Percentiles rank a stretch among this genome's conserved stretches.
Evolutionary conservation across 2,888 invertebrate species (phyloP).

Genomic region (Bimastos eiseni): DNA sequence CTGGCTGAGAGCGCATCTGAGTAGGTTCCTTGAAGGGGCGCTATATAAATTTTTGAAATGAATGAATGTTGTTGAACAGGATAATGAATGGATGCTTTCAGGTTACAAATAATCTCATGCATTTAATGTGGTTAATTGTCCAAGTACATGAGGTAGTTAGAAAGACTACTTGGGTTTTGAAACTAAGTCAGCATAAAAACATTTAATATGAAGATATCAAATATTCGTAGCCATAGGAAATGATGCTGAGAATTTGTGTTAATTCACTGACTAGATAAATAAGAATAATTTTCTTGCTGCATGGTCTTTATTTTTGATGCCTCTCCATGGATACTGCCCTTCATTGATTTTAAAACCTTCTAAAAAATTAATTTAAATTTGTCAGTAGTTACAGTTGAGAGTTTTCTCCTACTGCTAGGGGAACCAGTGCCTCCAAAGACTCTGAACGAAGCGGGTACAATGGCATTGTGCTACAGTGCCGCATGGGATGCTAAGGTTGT

Average conservation of each 20-base stretch:
- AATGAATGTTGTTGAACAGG: not conserved
- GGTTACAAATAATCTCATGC: not conserved
- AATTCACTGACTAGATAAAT: not conserved
- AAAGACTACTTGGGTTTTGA: not conserved
- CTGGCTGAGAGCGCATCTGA: no score
- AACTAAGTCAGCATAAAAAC: not conserved
- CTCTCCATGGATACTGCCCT: conserved; percentile 90
- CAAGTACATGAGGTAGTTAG: not conserved
- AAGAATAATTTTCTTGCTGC: not conserved
- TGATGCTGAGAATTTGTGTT: not conserved
- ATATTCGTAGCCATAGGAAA: not conserved
- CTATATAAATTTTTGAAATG: no score
- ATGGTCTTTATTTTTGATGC: not conserved
- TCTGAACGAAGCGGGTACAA: conserved; percentile 90
- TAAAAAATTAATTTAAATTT: conserved; percentile 87
- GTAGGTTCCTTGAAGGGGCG: no score
- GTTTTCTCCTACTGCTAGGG: conserved; percentile 42
- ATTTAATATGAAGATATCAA: not conserved
- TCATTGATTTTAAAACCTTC: no score
- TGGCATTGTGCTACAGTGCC: conserved; percentile 87
- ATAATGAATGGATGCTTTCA: not conserved
- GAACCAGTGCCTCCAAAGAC: conserved; percentile 86
- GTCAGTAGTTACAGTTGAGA: conserved; percentile 53
- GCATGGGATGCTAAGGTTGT: conserved; percentile 98
- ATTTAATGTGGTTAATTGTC: not conserved